Evolutionary conservation across 2,113 vertebrate genomes (phyloP).

Genomic region (Oncorhynchus keta): DNA sequence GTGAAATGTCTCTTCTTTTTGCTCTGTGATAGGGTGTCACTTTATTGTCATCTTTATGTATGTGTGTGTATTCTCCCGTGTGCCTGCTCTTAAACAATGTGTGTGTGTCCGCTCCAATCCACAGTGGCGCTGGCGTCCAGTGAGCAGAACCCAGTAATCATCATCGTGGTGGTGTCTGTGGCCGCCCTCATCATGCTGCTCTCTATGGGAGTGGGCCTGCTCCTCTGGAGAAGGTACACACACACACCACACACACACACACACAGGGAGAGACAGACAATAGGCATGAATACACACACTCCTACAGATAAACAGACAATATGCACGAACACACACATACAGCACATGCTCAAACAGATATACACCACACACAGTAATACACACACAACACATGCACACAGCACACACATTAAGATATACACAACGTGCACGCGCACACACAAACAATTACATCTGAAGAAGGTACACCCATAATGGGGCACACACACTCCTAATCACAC

Average conservation of each 20-base stretch:
- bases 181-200: slow-evolving; percentile 82
- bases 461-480: not conserved
- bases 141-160: slow-evolving; percentile 82
- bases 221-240: slow-evolving; percentile 86
- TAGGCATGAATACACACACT: not conserved
- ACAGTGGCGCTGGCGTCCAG: slow-evolving; percentile 83
- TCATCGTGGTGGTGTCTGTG: slow-evolving; percentile 79
- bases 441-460: not conserved
- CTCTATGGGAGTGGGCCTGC: slow-evolving; percentile 74
- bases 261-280: not conserved
- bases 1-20: slow-evolving; percentile 53
- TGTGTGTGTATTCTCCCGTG: not conserved
- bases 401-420: not conserved
- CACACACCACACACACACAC: not conserved
- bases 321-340: not conserved
- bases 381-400: slow-evolving; percentile 26
- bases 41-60: slow-evolving; percentile 20
- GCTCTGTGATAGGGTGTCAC: slow-evolving; percentile 41
- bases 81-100: not conserved
- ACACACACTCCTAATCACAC: slow-evolving; percentile 2
- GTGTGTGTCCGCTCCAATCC: slow-evolving; percentile 13
- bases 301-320: not conserved
- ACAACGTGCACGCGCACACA: slow-evolving; percentile 6
- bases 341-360: not conserved
- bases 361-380: slow-evolving; percentile 14